Base-by-base conservation (phyloP, 2,888 invertebrate genomes). In the Sabatieria punctata region DNA sequence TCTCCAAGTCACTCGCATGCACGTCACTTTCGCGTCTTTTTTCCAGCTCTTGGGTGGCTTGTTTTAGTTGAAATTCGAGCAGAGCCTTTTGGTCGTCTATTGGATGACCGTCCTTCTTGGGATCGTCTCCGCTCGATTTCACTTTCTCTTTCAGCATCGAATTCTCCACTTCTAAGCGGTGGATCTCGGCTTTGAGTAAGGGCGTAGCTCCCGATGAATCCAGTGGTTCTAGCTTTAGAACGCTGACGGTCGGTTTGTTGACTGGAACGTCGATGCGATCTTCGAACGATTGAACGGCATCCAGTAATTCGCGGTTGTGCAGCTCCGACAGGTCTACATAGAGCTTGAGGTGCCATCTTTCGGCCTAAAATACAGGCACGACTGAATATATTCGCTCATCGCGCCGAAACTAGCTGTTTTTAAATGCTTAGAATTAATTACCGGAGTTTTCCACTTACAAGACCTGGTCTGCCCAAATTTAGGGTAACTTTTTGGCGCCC, bases 311-410 rank as follows among this genome's bases (percentile, higher is more conserved):
- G 52, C 72, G 72, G 56, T 73, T 72, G 59, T 73, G 72, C 43
- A 75, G 60, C 55, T 75, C 73, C 6, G 74, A 72, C 47, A 74
- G 68, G 57, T 74, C 72, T 11, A 71, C 70, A 45, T 67, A 65
- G 15, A 75, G 64, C 40, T 71, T 71, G 4, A 75, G 61, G 54
- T 73, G 73, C 73, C 74, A 75, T 56, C 72, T 71, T 58, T 75
- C 73, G 13, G 74, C 73, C 60, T n/a, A n/a, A n/a, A n/a, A n/a
- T n/a, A n/a, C n/a, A n/a, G n/a, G n/a, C n/a, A n/a, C n/a, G n/a
- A n/a, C n/a, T n/a, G n/a, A n/a, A n/a, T n/a, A n/a, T n/a, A n/a
- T n/a, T n/a, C n/a, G n/a, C n/a, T n/a, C n/a, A n/a, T n/a, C n/a
- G n/a, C n/a, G n/a, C n/a, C n/a, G n/a, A n/a, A n/a, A n/a, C n/a